Conservation (phyloP, 1,140 invertebrate species). For the Pogonognathellus flavescens region DNA sequence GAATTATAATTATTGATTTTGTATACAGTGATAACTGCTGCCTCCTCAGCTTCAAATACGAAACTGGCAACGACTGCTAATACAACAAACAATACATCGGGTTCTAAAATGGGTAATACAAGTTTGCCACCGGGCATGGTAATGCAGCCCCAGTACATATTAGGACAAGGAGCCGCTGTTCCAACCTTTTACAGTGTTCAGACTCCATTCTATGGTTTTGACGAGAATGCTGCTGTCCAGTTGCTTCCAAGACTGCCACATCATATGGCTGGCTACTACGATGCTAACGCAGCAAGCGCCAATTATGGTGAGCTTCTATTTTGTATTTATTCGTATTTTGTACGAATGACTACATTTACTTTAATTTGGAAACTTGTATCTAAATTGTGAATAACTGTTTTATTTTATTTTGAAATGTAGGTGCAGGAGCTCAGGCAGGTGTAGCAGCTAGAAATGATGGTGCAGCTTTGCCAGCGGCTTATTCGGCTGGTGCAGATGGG, state of each 20-base stretch:
- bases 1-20: slow-evolving; percentile 31
- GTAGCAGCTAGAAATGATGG: slow-evolving; percentile 64
- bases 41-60: slow-evolving; percentile 60
- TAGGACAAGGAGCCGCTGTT: slow-evolving; percentile 60
- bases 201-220: slow-evolving; percentile 61
- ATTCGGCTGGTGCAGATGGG: slow-evolving; percentile 60
- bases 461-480: slow-evolving; percentile 56
- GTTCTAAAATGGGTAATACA: slow-evolving; percentile 55
- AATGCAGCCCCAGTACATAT: slow-evolving; percentile 66
- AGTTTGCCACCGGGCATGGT: slow-evolving; percentile 66
- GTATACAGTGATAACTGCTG: slow-evolving; percentile 55
- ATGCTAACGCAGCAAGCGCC: slow-evolving; percentile 55
- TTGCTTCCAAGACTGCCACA: slow-evolving; percentile 63
- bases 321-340: slow-evolving; percentile 41
- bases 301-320: slow-evolving; percentile 58
- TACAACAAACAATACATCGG: slow-evolving; percentile 34
- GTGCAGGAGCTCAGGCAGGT: slow-evolving; percentile 38
- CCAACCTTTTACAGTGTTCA: slow-evolving; percentile 64
- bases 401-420: neutral
- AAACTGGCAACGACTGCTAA: slow-evolving; percentile 58
- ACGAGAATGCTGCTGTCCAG: slow-evolving; percentile 60
- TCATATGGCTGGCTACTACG: slow-evolving; percentile 63
- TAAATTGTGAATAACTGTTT: neutral
- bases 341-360: neutral
- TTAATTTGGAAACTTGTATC: slow-evolving; percentile 8